These are phyloP conservation scores for Aphodius sticticus DNA, from an alignment of 2,888 invertebrate species.

Conservation along the genomic window DNA sequence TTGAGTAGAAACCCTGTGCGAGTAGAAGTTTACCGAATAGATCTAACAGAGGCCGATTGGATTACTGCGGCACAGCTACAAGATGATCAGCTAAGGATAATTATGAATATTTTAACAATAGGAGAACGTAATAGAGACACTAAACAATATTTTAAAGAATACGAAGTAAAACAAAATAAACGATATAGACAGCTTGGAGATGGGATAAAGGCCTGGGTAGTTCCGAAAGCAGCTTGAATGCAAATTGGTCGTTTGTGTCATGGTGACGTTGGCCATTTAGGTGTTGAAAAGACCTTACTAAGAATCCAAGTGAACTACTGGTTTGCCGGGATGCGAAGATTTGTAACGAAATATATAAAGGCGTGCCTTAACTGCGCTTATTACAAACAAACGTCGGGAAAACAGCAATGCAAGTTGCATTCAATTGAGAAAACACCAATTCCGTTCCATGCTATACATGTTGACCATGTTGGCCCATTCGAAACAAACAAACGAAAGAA, in stretches of 20 bases:
- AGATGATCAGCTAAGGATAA: background rate
- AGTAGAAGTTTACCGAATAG: background rate
- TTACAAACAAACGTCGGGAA: constrained; percentile 45
- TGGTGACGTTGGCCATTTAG: constrained; percentile 52
- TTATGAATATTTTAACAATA: background rate
- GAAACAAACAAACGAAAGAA: constrained; percentile 45
- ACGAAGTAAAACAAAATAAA: background rate
- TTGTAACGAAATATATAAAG: constrained; percentile 47
- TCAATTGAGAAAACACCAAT: constrained; percentile 53
- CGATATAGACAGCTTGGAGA: background rate
- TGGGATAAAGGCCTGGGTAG: constrained; percentile 42
- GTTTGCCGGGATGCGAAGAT: constrained; percentile 49
- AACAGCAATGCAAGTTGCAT: constrained; percentile 43
- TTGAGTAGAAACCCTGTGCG: constrained; percentile 10
- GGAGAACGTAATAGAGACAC: background rate
- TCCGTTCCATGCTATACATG: constrained; percentile 56
- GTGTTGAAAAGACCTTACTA: constrained; percentile 48
- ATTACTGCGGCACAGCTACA: background rate
- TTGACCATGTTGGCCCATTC: constrained; percentile 58
- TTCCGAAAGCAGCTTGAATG: constrained; percentile 47
- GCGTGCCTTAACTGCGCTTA: constrained; percentile 46
- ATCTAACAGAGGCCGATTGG: constrained; percentile 16
- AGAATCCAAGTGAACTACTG: constrained; percentile 39
- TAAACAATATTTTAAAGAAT: background rate
- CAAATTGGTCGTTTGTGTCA: constrained; percentile 50